Percentiles rank a stretch among this genome's conserved stretches.
Evolutionary conservation across 2,113 vertebrate species (phyloP).

Genomic region (Corythornis madagascariensis): DNA sequence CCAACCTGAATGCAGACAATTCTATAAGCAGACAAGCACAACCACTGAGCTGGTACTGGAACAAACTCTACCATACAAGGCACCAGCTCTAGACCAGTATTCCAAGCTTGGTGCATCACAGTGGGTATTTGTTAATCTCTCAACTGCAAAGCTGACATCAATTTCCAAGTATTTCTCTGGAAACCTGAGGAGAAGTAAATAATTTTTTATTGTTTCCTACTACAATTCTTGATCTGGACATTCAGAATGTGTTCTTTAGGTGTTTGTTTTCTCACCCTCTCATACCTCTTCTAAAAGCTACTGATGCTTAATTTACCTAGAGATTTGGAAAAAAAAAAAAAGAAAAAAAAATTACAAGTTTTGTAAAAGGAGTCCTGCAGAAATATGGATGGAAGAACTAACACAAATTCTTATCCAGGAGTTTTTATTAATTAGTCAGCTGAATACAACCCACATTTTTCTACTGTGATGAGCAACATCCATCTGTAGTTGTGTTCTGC

Average conservation of each 20-base stretch:
- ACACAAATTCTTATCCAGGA: background rate
- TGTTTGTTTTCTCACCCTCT: background rate
- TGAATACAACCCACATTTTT: background rate
- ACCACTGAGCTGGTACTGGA: accelerated
- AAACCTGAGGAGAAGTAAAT: background rate
- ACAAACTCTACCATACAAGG: background rate
- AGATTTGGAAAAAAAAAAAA: background rate
- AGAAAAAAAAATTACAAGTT: background rate
- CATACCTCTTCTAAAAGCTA: background rate
- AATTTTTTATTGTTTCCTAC: background rate
- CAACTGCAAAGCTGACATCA: background rate
- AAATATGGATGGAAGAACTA: background rate
- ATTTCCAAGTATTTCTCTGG: background rate
- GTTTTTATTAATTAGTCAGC: background rate
- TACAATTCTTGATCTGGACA: background rate
- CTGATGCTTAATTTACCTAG: background rate
- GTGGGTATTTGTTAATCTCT: background rate
- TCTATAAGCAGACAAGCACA: background rate
- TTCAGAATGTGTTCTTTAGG: background rate
- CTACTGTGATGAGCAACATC: background rate
- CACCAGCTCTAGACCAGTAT: background rate
- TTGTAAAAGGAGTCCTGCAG: background rate
- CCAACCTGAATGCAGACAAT: too few species aligned
- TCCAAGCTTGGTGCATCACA: background rate
- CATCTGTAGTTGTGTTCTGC: background rate